These are phyloP conservation scores for Buceros bicornis DNA, from an alignment of 2,797 vertebrate genomes.

Conservation along the genomic window DNA sequence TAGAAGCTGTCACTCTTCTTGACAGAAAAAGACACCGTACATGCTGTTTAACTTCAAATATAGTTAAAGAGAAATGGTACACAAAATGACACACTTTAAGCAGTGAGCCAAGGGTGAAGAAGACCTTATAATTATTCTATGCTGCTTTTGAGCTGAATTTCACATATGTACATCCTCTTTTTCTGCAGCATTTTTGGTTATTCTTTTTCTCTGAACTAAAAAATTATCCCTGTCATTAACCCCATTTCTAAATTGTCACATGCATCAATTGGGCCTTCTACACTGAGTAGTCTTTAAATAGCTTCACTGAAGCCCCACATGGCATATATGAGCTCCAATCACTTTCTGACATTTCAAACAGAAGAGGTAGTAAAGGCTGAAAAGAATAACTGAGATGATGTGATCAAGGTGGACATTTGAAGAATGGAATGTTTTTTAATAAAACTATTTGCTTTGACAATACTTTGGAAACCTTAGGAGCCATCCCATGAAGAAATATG, in stretches of 20 bases:
- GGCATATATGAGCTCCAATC: not conserved
- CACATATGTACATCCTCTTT: not conserved
- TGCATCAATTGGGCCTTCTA: not conserved
- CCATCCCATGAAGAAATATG: not conserved
- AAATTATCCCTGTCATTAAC: constrained; percentile 5
- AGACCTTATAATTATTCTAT: not conserved
- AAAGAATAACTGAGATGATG: not conserved
- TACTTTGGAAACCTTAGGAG: constrained; percentile 5
- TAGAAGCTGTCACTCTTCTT: constrained; percentile 68
- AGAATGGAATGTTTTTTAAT: not conserved
- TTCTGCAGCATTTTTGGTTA: not conserved
- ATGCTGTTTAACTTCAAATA: constrained; percentile 70
- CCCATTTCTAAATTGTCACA: not conserved
- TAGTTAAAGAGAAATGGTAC: constrained; percentile 52
- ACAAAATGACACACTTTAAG: constrained; percentile 20
- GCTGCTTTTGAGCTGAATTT: not conserved
- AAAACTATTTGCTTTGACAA: not conserved
- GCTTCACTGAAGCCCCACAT: not conserved
- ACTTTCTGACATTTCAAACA: constrained; percentile 14
- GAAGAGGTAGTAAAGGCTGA: not conserved
- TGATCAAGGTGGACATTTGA: not conserved
- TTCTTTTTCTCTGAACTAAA: not conserved
- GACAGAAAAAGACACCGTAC: constrained; percentile 71
- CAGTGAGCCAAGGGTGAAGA: constrained; percentile 33
- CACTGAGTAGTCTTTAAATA: constrained; percentile 23